Evolutionary conservation across 2,113 vertebrate genomes (phyloP), one percentile per base, ranked within the genome.

Genomic region (Triplophysa tibetana): DNA sequence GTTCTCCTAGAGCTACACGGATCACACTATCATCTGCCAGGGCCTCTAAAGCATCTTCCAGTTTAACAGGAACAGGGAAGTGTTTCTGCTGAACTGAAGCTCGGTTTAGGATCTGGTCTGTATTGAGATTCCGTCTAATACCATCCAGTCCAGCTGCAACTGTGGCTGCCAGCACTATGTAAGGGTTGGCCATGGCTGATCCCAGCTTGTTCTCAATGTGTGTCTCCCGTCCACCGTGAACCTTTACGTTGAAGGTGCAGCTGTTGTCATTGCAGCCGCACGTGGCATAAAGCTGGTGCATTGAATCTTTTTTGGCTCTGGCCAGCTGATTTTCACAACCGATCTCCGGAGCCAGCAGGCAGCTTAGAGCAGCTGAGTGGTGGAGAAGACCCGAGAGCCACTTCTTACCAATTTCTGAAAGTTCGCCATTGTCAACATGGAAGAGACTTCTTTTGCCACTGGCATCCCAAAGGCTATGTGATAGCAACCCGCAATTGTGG

Each of bases 101-200:
- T 76, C 90, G 93, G 38, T 84, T 89, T 0, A 89, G 74, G 26
- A 54, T 14, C 1, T 84, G 87, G n/a, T 93, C 90, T 0, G 89
- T 72, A 4, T 73, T 89, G 48, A 95, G 89, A 21, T 89, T 88
- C 21, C 89, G 88, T 29, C 86, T 93, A 81, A 98, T 87, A 26
- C 97, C 96, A 33, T 98, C 97, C 86, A 99, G 86, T 7, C 97
- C 96, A 0, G 96, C 95, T 16, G 97, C 96, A 66, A 95, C 88
- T 0, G 95, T 98, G 2, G 95, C 96, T 0, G 96, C 95, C 75
- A 97, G 87, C 13, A 96, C 96, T 10, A 98, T 79, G 80, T 98
- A 99, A 0, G 96, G 96, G 83, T 98, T 98, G 63, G 95, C 96
- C 78, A 95, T 92, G 1, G 96, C 96, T 1, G 96, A 97, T 82